Base-by-base conservation (phyloP, 2,888 invertebrate genomes). In the Nycteola revayana region DNA sequence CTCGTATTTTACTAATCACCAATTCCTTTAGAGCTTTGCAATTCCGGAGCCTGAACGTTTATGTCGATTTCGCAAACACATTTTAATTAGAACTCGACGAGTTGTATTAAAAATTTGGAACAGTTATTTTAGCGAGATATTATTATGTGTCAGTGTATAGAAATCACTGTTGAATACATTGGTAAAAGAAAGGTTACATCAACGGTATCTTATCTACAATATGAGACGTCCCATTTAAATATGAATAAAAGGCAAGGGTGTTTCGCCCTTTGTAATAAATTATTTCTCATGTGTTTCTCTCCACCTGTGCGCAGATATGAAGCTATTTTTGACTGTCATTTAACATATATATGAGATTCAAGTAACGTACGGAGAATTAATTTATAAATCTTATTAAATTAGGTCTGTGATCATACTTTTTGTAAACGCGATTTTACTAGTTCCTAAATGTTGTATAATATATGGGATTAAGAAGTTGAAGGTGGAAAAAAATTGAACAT, bases 191-290 rank as follows among this genome's bases (percentile, higher is more conserved):
- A 47, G 26, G 39, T 40, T 32, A 25, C 28, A 37, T 36, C 14
- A 43, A 41, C 8, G 27, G 28, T 39, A 42, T 42, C 30, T 46
- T 42, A 42, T 46, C 25, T 53, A 50, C 31, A 47, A 34, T 48
- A 55, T 44, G 44, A 44, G 44, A 42, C 42, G 44, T 44, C 32
- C 48, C 46, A 54, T 64, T 63, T 61, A 60, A 64, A 64, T 64
- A 66, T 61, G 59, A 66, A 66, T 60, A 62, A 60, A 62, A 62
- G 50, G 49, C 40, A 46, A 50, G 49, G 53, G 49, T 58, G 45
- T 46, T 56, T 49, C 41, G 42, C 41, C 59, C 54, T 55, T 53
- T 46, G 49, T 55, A 48, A 67, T 67, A 55, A 63, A 65, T 69
- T 63, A 66, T 67, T 63, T 61, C 48, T 34, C 36, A 41, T 43